Conservation (phyloP, 1,140 invertebrate species). For the Drosophila subobscura region DNA sequence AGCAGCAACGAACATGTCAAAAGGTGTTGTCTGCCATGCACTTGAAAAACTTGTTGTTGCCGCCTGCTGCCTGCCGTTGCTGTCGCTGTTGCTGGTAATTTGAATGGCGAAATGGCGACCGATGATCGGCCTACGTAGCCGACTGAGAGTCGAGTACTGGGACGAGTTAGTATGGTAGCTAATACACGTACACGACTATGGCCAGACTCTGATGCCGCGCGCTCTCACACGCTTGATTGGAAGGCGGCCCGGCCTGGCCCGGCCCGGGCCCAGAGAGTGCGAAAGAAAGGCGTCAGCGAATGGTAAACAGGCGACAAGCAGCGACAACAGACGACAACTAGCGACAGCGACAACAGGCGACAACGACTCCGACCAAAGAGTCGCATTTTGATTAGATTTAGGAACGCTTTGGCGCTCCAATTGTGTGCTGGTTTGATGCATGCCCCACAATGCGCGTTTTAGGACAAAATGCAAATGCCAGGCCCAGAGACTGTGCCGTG, state of each 20-base stretch:
- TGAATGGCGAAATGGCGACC: conserved; percentile 69
- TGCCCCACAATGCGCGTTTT: conserved; percentile 66
- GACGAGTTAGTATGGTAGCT: conserved; percentile 14
- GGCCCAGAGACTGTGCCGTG: not conserved
- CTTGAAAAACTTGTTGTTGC: conserved; percentile 73
- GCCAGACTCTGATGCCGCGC: not conserved
- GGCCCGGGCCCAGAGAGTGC: conserved; percentile 25
- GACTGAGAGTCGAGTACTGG: not conserved
- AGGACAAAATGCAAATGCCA: conserved; percentile 62
- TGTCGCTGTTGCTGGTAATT: conserved; percentile 59
- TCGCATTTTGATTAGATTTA: conserved; percentile 80
- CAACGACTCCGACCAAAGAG: conserved; percentile 34
- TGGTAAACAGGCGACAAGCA: conserved; percentile 62
- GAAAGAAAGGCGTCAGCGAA: conserved; percentile 61
- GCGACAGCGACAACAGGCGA: conserved; percentile 33
- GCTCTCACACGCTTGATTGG: conserved; percentile 24
- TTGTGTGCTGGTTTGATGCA: conserved; percentile 39
- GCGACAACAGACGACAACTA: conserved; percentile 39
- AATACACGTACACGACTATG: conserved; percentile 19
- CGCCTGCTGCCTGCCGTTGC: conserved; percentile 23
- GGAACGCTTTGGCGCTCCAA: conserved; percentile 72
- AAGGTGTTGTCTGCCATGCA: conserved; percentile 75
- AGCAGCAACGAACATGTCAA: conserved; percentile 68
- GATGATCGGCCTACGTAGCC: conserved; percentile 55
- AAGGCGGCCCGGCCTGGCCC: not conserved